phyloP scores from a whole-genome alignment of 2,113 vertebrate genomes.

The Xenus cinereus region DNA sequence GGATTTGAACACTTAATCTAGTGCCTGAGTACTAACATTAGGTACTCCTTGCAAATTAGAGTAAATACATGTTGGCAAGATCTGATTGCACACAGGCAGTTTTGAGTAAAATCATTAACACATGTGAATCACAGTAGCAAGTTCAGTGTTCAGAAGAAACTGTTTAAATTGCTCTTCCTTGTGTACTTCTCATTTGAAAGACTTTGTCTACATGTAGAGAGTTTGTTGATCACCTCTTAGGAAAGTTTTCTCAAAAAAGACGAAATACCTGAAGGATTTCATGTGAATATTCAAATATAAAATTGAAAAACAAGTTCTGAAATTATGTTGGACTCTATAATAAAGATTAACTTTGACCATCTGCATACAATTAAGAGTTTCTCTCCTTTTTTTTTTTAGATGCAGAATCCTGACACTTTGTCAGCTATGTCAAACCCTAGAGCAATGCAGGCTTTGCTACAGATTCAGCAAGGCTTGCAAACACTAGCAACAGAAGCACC shows the following conservation, averaged over 20 bases:
- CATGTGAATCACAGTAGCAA: neutral
- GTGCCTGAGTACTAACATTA: neutral
- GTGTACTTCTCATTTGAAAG: neutral
- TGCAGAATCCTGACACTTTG: slow-evolving; percentile 89
- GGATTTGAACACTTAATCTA: neutral
- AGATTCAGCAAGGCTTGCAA: slow-evolving; percentile 91
- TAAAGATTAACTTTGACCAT: neutral
- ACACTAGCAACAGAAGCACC: slow-evolving; percentile 87
- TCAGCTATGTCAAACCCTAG: slow-evolving; percentile 89
- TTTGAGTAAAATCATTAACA: neutral
- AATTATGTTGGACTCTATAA: neutral
- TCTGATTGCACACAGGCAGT: neutral
- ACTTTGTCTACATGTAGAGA: neutral
- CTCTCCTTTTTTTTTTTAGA: slow-evolving; percentile 70
- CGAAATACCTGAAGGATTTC: neutral
- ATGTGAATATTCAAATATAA: neutral
- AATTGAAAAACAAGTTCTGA: neutral
- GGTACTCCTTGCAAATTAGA: neutral
- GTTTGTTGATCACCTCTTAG: neutral
- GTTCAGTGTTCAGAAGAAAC: neutral
- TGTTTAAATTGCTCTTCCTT: neutral
- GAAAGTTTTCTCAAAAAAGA: neutral
- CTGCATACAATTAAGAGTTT: neutral
- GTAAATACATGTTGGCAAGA: neutral
- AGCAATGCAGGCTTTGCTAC: slow-evolving; percentile 88